Evolutionary conservation across 2,113 vertebrate genomes (phyloP).

Genomic region (Astur gentilis): DNA sequence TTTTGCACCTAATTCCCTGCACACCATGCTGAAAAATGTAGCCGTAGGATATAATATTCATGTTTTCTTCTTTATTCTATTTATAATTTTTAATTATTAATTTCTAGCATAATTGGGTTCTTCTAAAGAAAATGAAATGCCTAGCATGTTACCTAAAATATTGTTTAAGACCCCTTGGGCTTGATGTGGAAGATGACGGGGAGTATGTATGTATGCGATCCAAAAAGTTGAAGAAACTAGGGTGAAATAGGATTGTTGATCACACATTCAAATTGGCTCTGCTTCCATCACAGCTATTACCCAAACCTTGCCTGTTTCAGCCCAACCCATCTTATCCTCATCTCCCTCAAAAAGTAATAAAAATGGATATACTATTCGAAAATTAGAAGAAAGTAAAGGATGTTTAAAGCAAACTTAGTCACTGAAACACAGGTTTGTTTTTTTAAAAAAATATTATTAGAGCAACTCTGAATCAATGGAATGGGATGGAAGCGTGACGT

Average conservation of each 20-base stretch:
- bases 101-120: constrained; percentile 73
- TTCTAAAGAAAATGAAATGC: constrained; percentile 69
- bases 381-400: not conserved
- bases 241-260: constrained; percentile 17
- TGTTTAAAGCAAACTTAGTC: not conserved
- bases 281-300: not conserved
- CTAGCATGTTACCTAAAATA: constrained; percentile 68
- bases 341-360: not conserved
- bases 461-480: not conserved
- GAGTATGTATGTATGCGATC: not conserved
- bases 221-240: constrained; percentile 25
- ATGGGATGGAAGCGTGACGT: not conserved
- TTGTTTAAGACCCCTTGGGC: constrained; percentile 53
- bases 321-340: not conserved
- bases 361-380: not conserved
- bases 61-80: constrained; percentile 77
- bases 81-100: constrained; percentile 79
- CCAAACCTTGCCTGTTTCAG: not conserved
- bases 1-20: constrained; percentile 79
- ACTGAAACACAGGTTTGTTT: not conserved
- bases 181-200: constrained; percentile 46
- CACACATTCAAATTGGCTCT: not conserved
- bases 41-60: constrained; percentile 69
- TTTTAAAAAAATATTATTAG: not conserved
- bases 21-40: constrained; percentile 66